Percentiles rank a stretch among this genome's conserved stretches.
Conservation (phyloP, 35 echinoderm and acorn worm species). For the Hemicentrotus pulcherrimus region DNA sequence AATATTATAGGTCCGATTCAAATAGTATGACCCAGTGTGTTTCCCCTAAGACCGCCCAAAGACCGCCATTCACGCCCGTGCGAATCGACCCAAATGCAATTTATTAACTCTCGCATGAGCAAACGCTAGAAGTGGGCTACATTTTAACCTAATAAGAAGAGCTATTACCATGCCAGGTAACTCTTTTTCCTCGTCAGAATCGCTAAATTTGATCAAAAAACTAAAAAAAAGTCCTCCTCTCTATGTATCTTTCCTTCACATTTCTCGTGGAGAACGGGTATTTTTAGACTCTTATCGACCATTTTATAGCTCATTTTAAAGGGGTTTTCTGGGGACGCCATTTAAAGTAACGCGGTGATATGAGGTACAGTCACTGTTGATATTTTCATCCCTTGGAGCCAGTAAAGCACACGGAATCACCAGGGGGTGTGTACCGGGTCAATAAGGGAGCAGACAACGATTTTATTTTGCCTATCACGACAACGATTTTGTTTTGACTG, state of each 20-base stretch:
- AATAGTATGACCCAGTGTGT: neutral
- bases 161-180: neutral
- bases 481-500: neutral
- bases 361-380: neutral
- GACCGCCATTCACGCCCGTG: neutral
- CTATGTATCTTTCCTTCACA: neutral
- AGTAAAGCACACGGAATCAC: neutral
- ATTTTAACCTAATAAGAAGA: neutral
- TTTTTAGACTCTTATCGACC: neutral
- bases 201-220: neutral
- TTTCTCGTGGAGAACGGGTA: neutral
- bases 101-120: neutral
- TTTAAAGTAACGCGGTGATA: neutral
- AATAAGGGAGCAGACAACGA: neutral
- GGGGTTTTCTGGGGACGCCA: neutral
- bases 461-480: neutral
- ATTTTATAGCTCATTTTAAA: neutral
- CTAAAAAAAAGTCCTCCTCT: neutral
- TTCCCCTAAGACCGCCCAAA: neutral
- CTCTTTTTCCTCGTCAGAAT: neutral
- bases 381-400: neutral
- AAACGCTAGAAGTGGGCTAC: neutral
- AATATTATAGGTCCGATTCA: neutral
- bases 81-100: neutral
- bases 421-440: neutral